Evolutionary conservation across 2,797 vertebrate genomes (phyloP).

Genomic region (Cyprinella venusta): DNA sequence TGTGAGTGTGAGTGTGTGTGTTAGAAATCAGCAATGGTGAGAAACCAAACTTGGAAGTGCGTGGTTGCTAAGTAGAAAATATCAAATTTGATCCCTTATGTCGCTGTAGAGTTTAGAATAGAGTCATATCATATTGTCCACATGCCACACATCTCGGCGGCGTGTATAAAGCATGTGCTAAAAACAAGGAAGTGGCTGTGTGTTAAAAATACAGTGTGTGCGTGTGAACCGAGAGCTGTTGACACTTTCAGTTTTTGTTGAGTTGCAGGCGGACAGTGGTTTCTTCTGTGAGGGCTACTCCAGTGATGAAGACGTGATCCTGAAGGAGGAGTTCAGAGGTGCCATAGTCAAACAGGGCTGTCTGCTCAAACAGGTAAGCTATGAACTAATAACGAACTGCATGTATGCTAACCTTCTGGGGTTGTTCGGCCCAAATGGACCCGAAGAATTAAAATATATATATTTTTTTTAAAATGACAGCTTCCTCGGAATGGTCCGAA

Average conservation of each 20-base stretch:
- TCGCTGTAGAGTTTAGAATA: too few species aligned
- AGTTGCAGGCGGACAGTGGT: slow-evolving; percentile 89
- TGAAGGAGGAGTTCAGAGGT: slow-evolving; percentile 95
- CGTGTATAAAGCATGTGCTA: not conserved
- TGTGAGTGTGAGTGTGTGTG: not conserved
- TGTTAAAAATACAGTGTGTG: too few species aligned
- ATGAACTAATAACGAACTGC: too few species aligned
- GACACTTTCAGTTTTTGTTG: slow-evolving; percentile 26
- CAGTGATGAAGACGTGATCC: slow-evolving; percentile 89
- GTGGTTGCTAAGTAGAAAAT: too few species aligned
- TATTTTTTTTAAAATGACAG: too few species aligned
- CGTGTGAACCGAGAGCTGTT: not conserved
- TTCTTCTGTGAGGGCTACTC: slow-evolving; percentile 98
- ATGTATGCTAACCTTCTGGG: too few species aligned
- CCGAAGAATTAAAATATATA: too few species aligned
- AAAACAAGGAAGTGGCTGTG: not conserved
- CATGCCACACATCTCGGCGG: not conserved
- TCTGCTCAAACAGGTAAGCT: slow-evolving; percentile 90
- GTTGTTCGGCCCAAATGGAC: too few species aligned
- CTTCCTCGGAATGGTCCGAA: too few species aligned
- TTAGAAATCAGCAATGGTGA: not conserved
- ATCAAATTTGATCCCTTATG: not conserved
- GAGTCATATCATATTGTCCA: not conserved
- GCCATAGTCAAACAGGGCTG: slow-evolving; percentile 94
- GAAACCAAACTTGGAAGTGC: not conserved